Percentiles rank a stretch among this genome's conserved stretches.
Conservation (phyloP, 2,113 vertebrate genomes). For the Microcebus jonahi region DNA sequence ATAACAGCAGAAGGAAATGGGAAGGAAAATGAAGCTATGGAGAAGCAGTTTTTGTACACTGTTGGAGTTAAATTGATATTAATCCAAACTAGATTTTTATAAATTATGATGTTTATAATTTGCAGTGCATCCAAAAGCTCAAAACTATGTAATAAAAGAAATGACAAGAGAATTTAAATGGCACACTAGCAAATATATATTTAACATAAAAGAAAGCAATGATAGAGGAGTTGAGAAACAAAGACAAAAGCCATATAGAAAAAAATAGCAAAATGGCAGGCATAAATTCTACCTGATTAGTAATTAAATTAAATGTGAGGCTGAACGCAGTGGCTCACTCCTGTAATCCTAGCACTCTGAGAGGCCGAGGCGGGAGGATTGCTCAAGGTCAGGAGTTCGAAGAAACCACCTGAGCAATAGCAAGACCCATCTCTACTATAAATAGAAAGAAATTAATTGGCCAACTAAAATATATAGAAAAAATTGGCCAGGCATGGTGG, state of each 20-base stretch:
- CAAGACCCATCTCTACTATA: too few species aligned
- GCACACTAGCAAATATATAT: background rate
- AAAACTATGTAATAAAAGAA: background rate
- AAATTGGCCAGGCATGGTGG: too few species aligned
- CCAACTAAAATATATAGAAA: too few species aligned
- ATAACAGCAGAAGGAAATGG: background rate
- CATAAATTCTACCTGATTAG: background rate
- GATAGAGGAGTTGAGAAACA: background rate
- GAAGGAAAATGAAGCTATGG: background rate
- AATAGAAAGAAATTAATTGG: too few species aligned
- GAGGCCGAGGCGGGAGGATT: too few species aligned
- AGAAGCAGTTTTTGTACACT: background rate
- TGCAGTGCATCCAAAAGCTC: background rate
- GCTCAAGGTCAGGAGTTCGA: too few species aligned
- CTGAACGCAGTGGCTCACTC: too few species aligned
- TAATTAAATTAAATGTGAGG: too few species aligned
- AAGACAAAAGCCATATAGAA: background rate
- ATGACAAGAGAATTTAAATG: background rate
- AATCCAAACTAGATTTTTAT: background rate
- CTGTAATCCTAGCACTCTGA: too few species aligned
- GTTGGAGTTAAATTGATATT: background rate
- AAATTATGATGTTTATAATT: background rate
- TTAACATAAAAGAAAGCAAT: background rate
- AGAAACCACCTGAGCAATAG: too few species aligned
- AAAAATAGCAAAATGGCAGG: background rate